Conservation (phyloP, 2,888 invertebrate genomes). For the Lasius fuliginosus region DNA sequence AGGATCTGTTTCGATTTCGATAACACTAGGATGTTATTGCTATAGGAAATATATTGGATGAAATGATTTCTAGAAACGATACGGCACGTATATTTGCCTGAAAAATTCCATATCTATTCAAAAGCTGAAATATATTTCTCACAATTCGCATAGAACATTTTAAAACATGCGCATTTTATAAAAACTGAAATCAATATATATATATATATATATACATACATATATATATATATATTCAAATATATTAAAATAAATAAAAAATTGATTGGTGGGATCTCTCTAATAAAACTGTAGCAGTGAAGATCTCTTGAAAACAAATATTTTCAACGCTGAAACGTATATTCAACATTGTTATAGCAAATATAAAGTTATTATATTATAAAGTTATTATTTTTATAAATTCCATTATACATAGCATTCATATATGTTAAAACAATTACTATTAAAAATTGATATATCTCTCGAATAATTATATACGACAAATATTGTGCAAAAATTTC, state of each 20-base stretch:
- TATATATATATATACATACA: background rate
- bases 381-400: conserved; percentile 2
- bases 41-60: background rate
- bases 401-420: background rate
- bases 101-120: background rate
- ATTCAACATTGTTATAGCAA: background rate
- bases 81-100: background rate
- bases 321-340: background rate
- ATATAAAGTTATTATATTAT: background rate
- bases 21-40: conserved; percentile 14
- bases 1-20: conserved; percentile 48
- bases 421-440: background rate
- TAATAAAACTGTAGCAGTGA: background rate
- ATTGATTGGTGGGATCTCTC: background rate
- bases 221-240: background rate
- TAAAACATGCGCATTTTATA: background rate
- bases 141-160: background rate
- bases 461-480: background rate
- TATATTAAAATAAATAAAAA: conserved; percentile 24
- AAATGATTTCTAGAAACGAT: background rate
- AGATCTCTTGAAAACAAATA: background rate
- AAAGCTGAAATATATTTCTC: conserved; percentile 3
- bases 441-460: background rate
- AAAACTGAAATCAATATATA: conserved; percentile 15
- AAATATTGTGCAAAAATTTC: conserved; percentile 38